A percentile compares a stretch with the other conserved stretches of the same genome.
Conservation (phyloP, 1,140 invertebrate genomes). For the Oryzaephilus surinamensis region DNA sequence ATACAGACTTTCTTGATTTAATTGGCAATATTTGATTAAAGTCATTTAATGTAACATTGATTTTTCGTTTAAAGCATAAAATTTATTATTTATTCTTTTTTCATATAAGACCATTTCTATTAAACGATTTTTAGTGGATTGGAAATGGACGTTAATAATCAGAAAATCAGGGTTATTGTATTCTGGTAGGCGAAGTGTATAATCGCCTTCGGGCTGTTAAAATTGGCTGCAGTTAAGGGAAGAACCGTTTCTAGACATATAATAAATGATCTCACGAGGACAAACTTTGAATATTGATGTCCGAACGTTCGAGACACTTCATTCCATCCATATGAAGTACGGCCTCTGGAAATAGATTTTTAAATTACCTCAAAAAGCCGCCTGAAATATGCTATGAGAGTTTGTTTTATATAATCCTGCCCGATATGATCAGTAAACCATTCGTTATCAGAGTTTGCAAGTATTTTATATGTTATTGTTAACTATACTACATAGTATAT, state of each 20-base stretch:
- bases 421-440: constrained; percentile 6
- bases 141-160: constrained; percentile 19
- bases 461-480: no score
- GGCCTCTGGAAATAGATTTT: constrained; percentile 19
- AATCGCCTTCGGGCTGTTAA: constrained; percentile 11
- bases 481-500: no score
- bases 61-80: no score
- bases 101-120: no score
- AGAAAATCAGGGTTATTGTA: constrained; percentile 10
- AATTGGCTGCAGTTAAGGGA: constrained; percentile 24
- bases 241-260: constrained; percentile 14
- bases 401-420: constrained; percentile 6
- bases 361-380: constrained; percentile 10
- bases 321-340: constrained; percentile 15
- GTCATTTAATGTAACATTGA: no score
- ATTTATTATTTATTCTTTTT: no score
- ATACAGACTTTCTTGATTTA: no score
- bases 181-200: constrained; percentile 7
- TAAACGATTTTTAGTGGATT: constrained; percentile 12
- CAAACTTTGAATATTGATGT: constrained; percentile 29
- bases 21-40: no score
- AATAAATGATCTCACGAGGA: constrained; percentile 26
- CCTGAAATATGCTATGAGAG: constrained; percentile 1
- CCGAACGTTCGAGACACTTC: constrained; percentile 16
- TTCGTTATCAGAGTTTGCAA: no score